These are phyloP conservation scores for Helicolenus hilgendorfi DNA, from an alignment of 2,797 vertebrate genomes.

Conservation along the genomic window DNA sequence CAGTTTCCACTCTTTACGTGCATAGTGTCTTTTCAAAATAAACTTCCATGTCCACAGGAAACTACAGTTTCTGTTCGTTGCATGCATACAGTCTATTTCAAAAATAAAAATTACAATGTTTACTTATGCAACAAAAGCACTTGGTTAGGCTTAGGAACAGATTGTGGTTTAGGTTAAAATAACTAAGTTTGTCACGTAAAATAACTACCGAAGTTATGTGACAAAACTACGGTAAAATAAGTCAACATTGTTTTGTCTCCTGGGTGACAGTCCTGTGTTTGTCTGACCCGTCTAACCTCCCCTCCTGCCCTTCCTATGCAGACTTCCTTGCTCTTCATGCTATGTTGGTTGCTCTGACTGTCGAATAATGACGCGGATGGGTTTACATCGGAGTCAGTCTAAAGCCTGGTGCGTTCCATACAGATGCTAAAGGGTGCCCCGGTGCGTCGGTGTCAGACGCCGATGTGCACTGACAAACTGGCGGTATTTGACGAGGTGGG, in stretches of 20 bases:
- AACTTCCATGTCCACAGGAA: not conserved
- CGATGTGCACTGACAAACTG: not conserved
- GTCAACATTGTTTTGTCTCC: not conserved
- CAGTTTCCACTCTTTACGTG: not conserved
- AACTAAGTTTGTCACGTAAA: not conserved
- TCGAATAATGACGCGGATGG: not conserved
- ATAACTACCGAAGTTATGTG: not conserved
- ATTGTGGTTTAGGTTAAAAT: not conserved
- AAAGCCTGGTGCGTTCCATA: not conserved
- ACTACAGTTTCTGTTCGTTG: not conserved
- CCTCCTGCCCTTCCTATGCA: not conserved
- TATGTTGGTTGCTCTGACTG: not conserved
- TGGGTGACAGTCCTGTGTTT: not conserved
- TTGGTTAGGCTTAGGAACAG: not conserved
- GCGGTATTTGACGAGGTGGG: no score
- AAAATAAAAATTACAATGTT: not conserved
- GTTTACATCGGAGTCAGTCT: not conserved
- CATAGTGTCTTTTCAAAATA: not conserved
- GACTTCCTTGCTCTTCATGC: not conserved
- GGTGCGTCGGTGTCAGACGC: not conserved
- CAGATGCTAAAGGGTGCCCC: not conserved
- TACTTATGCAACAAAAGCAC: not conserved
- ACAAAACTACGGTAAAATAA: not conserved
- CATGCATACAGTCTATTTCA: not conserved
- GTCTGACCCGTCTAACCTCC: not conserved